Evolutionary conservation across 2,113 vertebrate genomes (phyloP), one percentile per base, ranked within the genome.

Genomic region (Cettia cetti): DNA sequence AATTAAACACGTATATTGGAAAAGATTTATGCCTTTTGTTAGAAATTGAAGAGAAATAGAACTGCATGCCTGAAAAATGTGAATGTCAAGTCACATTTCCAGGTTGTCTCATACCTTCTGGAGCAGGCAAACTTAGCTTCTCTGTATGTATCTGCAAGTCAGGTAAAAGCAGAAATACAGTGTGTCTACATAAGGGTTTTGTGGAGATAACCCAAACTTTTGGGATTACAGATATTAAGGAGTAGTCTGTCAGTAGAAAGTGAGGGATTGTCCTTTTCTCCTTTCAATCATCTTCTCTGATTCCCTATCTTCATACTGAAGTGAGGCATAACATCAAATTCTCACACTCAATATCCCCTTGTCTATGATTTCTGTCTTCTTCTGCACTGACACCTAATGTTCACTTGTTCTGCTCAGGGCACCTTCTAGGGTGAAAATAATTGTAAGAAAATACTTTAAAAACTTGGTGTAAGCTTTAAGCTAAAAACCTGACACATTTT

Each of bases 401-500:
- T 75, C 65, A 45, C 16, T 53, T n/a, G 10, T 9, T 53, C 61
- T 45, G 30, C 65, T 79, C 65, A 24, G 42, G 33, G 23, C 13
- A 72, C 7, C 8, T 72, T 56, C 27, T 30, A 61, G 57, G 57
- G 14, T 77, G 82, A 64, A 89, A 85, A 65, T 24, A 87, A 76
- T 27, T 33, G 12, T 31, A 56, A 1, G 5, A 60, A 92, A 84
- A 30, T 53, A 74, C 17, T 92, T 80, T 15, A 30, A 75, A 91
- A 85, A 69, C 13, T 77, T 53, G 4, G 22, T 44, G 4, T 57
- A 56, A 89, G 49, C 81, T 92, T 83, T 63, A 82, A 59, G 31
- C 39, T 65, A 75, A 95, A 97, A 97, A 88, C 31, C 28, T 95
- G 70, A 91, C 53, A 92, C 21, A 10, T 90, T 68, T 95, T 92